Percentiles rank a stretch among this genome's conserved stretches.
Conservation (phyloP, 2,888 invertebrate genomes). For the Strigamia crassipes region DNA sequence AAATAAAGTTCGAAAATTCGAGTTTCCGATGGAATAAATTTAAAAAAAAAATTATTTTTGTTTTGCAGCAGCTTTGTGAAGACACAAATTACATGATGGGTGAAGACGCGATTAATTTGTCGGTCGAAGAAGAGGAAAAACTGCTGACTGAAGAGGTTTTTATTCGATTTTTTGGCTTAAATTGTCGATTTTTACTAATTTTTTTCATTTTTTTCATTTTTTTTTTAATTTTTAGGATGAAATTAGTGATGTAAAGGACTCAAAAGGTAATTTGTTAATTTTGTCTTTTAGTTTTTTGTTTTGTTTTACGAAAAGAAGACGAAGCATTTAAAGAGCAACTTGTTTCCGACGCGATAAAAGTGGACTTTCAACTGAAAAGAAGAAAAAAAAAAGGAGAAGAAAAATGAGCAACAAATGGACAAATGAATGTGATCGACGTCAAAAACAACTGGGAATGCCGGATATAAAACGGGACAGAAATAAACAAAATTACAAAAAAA, state of each 20-base stretch:
- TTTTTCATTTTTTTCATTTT: neutral
- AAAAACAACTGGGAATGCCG: neutral
- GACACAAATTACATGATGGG: conserved; percentile 7
- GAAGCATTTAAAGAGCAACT: neutral
- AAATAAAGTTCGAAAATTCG: neutral
- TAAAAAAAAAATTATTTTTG: neutral
- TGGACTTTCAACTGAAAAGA: neutral
- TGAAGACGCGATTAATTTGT: conserved; percentile 74
- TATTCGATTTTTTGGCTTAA: conserved; percentile 51
- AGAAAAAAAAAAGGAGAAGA: too few relatives aligned
- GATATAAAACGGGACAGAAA: neutral
- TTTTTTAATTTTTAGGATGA: conserved; percentile 56
- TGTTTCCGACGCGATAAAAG: neutral
- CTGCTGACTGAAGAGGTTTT: conserved; percentile 77
- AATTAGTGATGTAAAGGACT: conserved; percentile 61
- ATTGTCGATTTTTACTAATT: too few relatives aligned
- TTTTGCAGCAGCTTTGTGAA: neutral
- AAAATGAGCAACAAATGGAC: too few relatives aligned
- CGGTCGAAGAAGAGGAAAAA: conserved; percentile 77
- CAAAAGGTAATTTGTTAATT: conserved; percentile 57
- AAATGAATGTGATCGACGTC: neutral
- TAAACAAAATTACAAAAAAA: neutral
- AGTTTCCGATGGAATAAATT: neutral
- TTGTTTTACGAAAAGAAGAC: neutral
- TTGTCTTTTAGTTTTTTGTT: neutral